Evolutionary conservation across 2,113 vertebrate species (phyloP), one percentile per base, ranked within the genome.

Genomic region (Chrysemys picta): DNA sequence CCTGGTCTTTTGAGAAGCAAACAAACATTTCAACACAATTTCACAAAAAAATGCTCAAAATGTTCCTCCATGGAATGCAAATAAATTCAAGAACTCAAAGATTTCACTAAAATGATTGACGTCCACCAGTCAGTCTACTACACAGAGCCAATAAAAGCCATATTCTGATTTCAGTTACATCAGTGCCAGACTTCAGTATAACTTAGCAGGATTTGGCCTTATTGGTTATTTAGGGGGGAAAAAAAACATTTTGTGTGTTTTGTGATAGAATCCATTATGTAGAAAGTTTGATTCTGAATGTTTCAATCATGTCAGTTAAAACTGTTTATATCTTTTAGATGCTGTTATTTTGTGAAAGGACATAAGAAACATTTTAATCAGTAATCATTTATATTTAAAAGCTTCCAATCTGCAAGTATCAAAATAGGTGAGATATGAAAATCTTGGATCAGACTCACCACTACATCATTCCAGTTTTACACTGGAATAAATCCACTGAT

Each of bases 331-430:
- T 1, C 0, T 53, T 8, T 49, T 89, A 88, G 38, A 84, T 47
- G 76, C 9, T 52, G 10, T 53, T 92, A 88, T 5, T 80, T 52
- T 14, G 79, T 27, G 45, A 89, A 95, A 88, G 11, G 25, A 82
- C 29, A 22, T 54, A 89, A 16, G 17, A 56, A 95, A 83, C 3
- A 0, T 84, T 95, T 93, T 90, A 83, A 90, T 94, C 8, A 12
- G 22, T 45, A 92, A 85, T 42, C 83, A 76, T 0, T 72, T 52
- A 45, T 12, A 89, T 82, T 90, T 5, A 12, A 4, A 83, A 81
- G 4, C 5, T 21, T 56, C 31, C 35, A 14, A n/a, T 22, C 11
- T n/a, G 1, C 17, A 42, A 1, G 0, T 22, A 9, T 52, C 10
- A 45, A 89, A 87, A 31, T 0, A 47, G 35, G 54, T 1, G 1